These are phyloP conservation scores for Auanema freiburgensis DNA, from an alignment of 2,888 invertebrate genomes.

Conservation along the genomic window DNA sequence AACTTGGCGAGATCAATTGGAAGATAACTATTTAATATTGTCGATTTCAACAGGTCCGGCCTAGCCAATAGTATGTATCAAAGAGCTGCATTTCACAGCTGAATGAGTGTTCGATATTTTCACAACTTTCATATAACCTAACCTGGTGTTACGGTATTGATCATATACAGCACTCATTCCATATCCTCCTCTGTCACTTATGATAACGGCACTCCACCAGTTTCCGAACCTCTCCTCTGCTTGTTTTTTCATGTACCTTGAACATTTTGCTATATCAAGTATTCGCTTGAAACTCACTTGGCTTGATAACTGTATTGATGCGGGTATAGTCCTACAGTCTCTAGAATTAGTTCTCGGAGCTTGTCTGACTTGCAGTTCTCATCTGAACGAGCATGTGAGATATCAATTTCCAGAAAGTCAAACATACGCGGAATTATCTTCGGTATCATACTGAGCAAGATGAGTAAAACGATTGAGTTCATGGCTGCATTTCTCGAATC, in stretches of 20 bases:
- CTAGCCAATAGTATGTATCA: slow-evolving; percentile 63
- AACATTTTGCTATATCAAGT: not conserved
- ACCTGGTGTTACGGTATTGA: slow-evolving; percentile 61
- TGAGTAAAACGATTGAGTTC: slow-evolving; percentile 3
- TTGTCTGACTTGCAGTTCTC: slow-evolving; percentile 63
- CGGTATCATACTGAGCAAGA: slow-evolving; percentile 8
- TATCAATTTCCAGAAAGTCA: too few relatives aligned
- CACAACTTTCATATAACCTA: not conserved
- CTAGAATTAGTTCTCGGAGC: slow-evolving; percentile 57
- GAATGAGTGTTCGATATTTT: slow-evolving; percentile 18
- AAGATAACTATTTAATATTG: not conserved
- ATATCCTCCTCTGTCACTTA: slow-evolving; percentile 61
- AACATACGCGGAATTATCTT: slow-evolving; percentile 2
- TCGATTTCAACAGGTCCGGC: slow-evolving; percentile 54
- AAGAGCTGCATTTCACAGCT: slow-evolving; percentile 63
- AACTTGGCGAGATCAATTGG: not conserved
- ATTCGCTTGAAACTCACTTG: slow-evolving; percentile 38
- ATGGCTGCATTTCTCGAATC: slow-evolving; percentile 3
- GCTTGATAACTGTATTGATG: slow-evolving; percentile 64
- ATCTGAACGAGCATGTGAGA: too few relatives aligned
- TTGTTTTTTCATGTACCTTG: slow-evolving; percentile 62
- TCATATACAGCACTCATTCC: slow-evolving; percentile 64
- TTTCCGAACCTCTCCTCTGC: slow-evolving; percentile 63
- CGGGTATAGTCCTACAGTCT: slow-evolving; percentile 62
- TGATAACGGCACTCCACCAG: slow-evolving; percentile 64